A percentile compares a stretch with the other conserved stretches of the same genome.
Evolutionary conservation across 2,113 vertebrate genomes (phyloP).

Genomic region (Mirounga angustirostris): DNA sequence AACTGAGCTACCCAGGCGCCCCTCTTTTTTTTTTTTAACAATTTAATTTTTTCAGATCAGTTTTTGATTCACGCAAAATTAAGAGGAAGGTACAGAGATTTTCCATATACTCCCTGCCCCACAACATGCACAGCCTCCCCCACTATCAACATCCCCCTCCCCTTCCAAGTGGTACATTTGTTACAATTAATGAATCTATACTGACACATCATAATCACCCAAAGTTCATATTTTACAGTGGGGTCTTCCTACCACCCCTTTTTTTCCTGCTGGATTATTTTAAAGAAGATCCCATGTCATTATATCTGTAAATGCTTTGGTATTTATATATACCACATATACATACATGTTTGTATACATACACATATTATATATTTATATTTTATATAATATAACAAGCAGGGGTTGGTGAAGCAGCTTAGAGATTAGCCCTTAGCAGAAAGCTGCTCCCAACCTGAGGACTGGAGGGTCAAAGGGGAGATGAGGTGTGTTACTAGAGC

Average conservation of each 20-base stretch:
- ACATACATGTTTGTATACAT: not conserved
- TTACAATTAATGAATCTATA: not conserved
- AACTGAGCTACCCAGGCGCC: too few relatives aligned
- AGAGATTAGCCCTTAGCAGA: not conserved
- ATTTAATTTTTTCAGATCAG: not conserved
- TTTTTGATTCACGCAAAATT: not conserved
- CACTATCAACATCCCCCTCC: not conserved
- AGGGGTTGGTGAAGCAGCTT: not conserved
- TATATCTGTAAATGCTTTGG: not conserved
- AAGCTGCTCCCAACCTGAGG: not conserved
- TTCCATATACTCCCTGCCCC: not conserved
- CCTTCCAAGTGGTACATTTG: not conserved
- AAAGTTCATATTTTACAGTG: not conserved
- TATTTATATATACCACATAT: not conserved
- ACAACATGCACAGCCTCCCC: not conserved
- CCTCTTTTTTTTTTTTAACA: not conserved
- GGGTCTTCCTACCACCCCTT: not conserved
- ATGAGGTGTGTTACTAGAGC: not conserved
- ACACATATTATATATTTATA: not conserved
- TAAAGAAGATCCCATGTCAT: not conserved
- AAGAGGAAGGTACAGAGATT: not conserved
- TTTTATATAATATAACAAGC: not conserved
- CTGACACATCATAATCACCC: not conserved
- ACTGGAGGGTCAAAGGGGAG: not conserved
- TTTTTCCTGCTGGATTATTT: not conserved